Percentiles rank a stretch among this genome's conserved stretches.
Conservation (phyloP, 2,888 invertebrate species). For the Apamea crenata region DNA sequence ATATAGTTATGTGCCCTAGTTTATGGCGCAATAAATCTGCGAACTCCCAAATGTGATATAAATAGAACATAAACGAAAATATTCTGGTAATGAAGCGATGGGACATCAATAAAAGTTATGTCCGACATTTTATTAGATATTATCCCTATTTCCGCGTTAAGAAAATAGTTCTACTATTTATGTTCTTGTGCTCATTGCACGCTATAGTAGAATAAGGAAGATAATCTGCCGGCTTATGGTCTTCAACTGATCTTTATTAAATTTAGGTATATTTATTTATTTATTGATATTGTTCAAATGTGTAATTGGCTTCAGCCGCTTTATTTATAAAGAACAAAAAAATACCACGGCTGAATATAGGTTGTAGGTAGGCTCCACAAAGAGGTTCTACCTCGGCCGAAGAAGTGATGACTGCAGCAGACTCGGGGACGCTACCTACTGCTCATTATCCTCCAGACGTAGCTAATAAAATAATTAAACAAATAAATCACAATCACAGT, state of each 20-base stretch:
- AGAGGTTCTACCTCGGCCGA: background rate
- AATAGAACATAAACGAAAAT: slow-evolving; percentile 30
- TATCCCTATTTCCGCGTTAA: slow-evolving; percentile 10
- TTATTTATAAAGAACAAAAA: too few species aligned
- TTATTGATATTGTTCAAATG: too few species aligned
- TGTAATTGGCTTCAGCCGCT: too few species aligned
- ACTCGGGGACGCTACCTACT: background rate
- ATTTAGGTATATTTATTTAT: too few species aligned
- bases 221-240: background rate
- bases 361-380: background rate
- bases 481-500: slow-evolving; percentile 48
- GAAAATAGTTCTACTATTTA: slow-evolving; percentile 31
- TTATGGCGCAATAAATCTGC: slow-evolving; percentile 50
- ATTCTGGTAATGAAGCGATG: slow-evolving; percentile 21
- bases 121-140: slow-evolving; percentile 35
- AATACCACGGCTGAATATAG: background rate
- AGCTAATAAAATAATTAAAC: slow-evolving; percentile 14
- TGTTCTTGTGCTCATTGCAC: background rate
- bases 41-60: slow-evolving; percentile 36
- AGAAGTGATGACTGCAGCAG: too few species aligned
- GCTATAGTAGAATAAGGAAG: background rate
- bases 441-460: background rate
- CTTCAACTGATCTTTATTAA: background rate
- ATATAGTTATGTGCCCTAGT: slow-evolving; percentile 15
- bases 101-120: slow-evolving; percentile 44